Conservation (phyloP, 2,113 vertebrate species). For the Ophthalmolycus amberensis region DNA sequence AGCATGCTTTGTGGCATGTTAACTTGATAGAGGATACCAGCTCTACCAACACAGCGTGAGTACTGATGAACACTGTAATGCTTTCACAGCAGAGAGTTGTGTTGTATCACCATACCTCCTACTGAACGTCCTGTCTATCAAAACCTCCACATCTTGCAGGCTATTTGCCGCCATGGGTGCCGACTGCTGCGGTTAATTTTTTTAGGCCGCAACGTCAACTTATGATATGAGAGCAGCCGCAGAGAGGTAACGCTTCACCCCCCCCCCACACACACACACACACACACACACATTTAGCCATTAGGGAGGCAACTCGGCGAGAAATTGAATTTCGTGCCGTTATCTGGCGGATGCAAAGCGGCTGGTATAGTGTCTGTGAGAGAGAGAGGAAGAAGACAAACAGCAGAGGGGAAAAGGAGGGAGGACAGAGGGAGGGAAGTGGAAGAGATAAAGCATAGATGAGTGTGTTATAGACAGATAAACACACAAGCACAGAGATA, state of each 20-base stretch:
- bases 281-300: conserved; percentile 52
- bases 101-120: neutral
- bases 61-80: neutral
- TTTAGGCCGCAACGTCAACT: neutral
- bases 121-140: neutral
- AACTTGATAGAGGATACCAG: neutral
- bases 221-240: conserved; percentile 15
- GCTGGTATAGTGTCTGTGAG: conserved; percentile 32
- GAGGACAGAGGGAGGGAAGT: conserved; percentile 6
- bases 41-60: neutral
- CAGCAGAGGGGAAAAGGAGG: conserved; percentile 3
- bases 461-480: conserved; percentile 43
- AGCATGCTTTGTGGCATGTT: neutral
- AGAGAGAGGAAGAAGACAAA: conserved; percentile 39
- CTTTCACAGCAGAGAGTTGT: conserved; percentile 2
- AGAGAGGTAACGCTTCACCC: conserved; percentile 5
- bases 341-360: conserved; percentile 75
- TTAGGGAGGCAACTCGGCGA: conserved; percentile 75
- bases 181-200: neutral
- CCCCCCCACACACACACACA: neutral
- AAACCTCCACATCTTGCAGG: neutral
- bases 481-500: conserved; percentile 37
- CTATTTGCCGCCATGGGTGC: neutral
- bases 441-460: conserved; percentile 29
- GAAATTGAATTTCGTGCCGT: conserved; percentile 80